Evolutionary conservation across 2,797 vertebrate genomes (phyloP), one percentile per base, ranked within the genome.

Genomic region (Myotis findleyi): DNA sequence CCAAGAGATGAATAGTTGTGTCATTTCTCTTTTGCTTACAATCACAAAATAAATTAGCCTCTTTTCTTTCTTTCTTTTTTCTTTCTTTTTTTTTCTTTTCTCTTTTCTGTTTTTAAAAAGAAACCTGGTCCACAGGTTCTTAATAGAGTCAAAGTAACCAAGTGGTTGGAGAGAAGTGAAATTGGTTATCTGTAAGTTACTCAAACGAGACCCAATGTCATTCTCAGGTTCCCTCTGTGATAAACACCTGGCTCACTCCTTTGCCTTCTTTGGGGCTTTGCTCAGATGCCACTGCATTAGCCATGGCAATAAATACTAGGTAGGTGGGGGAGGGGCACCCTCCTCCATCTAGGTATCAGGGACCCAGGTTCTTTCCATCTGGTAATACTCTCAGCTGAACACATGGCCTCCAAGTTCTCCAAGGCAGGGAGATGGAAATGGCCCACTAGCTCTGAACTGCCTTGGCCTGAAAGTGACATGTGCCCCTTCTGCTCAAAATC

Each of bases 331-430:
- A 88, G 68, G 33, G 49, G 12, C 23, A 21, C 64, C 59, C 16
- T 41, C 59, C 12, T 94, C 55, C 62, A 44, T 14, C 44, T n/a
- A 21, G 20, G 51, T 77, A 81, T 76, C 85, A 44, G 68, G 66
- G 69, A 49, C 57, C 71, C 51, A 30, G 36, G 38, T 55, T 94
- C 80, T 79, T 91, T 36, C 89, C 87, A 64, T 81, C 14, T 89
- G 79, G 47, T 57, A 23, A 86, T 21, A 44, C 36, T 91, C 17
- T 76, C 27, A 36, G 76, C 25, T 89, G 75, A 88, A 94, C 71
- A 87, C 75, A 44, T 68, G 76, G 82, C 83, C 79, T 95, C 68
- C 49, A 75, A 55, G 23, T 68, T 94, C 91, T 91, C 87, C 44
- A 10, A 77, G 11, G 53, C 64, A 76, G 82, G 33, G 18, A 30